Percentiles rank a stretch among this genome's conserved stretches.
Conservation (phyloP, 2,113 vertebrate genomes). For the Rhinichthys klamathensis region DNA sequence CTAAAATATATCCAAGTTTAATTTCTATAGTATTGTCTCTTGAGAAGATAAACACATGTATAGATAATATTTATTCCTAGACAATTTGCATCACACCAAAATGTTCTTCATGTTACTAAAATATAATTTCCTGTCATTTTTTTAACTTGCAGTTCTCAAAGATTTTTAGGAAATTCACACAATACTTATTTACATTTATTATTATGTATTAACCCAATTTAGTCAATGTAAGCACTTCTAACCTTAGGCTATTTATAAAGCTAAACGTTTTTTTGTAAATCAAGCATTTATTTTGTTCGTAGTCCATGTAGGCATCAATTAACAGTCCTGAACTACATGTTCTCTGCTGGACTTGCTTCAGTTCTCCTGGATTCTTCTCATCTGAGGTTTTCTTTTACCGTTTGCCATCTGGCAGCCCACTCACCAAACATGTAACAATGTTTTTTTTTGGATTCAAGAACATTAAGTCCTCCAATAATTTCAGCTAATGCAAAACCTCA, state of each 20-base stretch:
- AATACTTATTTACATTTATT: background rate
- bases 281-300: no score
- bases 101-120: background rate
- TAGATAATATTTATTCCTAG: background rate
- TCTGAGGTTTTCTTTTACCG: background rate
- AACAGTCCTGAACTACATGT: background rate
- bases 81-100: background rate
- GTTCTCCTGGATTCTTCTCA: background rate
- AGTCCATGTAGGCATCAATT: background rate
- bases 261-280: no score
- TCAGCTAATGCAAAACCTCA: background rate
- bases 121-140: background rate
- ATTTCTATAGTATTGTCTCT: no score
- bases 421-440: background rate
- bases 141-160: no score
- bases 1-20: no score
- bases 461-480: background rate
- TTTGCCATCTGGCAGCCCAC: background rate
- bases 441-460: background rate
- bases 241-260: no score
- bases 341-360: background rate
- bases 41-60: no score
- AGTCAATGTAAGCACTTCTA: background rate
- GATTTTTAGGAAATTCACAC: no score
- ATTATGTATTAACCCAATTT: no score